These are phyloP conservation scores for Stegana nigrithorax DNA, from an alignment of 2,888 invertebrate genomes.

Conservation along the genomic window DNA sequence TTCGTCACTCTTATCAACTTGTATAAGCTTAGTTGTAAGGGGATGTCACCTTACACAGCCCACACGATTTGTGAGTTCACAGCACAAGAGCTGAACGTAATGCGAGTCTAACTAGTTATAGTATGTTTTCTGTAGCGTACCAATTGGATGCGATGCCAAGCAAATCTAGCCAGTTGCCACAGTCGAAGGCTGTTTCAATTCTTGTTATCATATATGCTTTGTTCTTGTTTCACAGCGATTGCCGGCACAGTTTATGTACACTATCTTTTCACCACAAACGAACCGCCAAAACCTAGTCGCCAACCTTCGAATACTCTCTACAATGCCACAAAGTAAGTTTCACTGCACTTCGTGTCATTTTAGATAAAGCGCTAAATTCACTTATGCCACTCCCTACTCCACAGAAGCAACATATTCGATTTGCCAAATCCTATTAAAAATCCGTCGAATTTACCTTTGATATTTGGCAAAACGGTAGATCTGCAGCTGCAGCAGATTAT, in stretches of 20 bases:
- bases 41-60: too few relatives aligned
- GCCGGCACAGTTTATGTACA: constrained; percentile 66
- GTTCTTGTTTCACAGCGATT: constrained; percentile 54
- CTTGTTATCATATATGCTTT: too few relatives aligned
- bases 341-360: neutral
- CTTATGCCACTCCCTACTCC: neutral
- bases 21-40: too few relatives aligned
- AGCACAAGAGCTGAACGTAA: too few relatives aligned
- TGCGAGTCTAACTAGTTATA: too few relatives aligned
- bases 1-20: too few relatives aligned
- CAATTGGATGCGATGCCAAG: too few relatives aligned
- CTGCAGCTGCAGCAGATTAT: constrained; percentile 84
- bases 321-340: constrained; percentile 66
- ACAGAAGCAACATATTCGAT: constrained; percentile 66
- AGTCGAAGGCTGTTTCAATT: too few relatives aligned
- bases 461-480: constrained; percentile 87
- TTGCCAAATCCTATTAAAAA: constrained; percentile 67
- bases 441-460: constrained; percentile 76
- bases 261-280: constrained; percentile 65
- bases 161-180: too few relatives aligned
- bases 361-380: neutral
- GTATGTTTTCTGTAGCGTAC: too few relatives aligned
- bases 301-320: constrained; percentile 64
- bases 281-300: constrained; percentile 58
- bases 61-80: too few relatives aligned